Conservation (phyloP, 2,888 invertebrate species). For the Melanotus villosus region DNA sequence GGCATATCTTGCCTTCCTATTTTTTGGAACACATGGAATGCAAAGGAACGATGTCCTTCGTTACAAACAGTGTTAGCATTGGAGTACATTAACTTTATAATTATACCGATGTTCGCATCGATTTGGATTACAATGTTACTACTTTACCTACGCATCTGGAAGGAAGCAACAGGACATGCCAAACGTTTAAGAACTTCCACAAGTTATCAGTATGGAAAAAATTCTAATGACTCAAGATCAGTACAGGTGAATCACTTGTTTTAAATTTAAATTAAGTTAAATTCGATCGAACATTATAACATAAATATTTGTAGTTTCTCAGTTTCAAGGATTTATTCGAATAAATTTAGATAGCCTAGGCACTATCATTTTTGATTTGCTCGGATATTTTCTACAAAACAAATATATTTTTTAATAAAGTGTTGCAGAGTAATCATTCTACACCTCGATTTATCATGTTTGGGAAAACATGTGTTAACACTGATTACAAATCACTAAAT, state of each 20-base stretch:
- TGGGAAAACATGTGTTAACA: conserved; percentile 11
- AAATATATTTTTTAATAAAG: conserved; percentile 19
- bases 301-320: not conserved
- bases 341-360: no score
- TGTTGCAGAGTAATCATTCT: conserved; percentile 1
- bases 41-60: conserved; percentile 69
- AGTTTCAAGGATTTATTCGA: no score
- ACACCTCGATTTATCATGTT: conserved; percentile 14
- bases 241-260: conserved; percentile 75
- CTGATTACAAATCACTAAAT: conserved; percentile 8
- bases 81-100: conserved; percentile 67
- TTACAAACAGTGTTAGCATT: conserved; percentile 75
- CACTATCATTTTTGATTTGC: not conserved
- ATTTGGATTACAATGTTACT: conserved; percentile 84
- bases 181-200: conserved; percentile 76
- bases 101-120: conserved; percentile 81
- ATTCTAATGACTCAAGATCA: conserved; percentile 78
- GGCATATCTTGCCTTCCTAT: conserved; percentile 79
- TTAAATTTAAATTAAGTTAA: not conserved
- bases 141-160: conserved; percentile 84
- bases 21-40: conserved; percentile 84
- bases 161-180: conserved; percentile 82
- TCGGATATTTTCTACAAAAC: not conserved
- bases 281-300: not conserved
- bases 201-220: conserved; percentile 71